Base-by-base conservation (phyloP, 1,140 invertebrate species). In the Adelges cooleyi region DNA sequence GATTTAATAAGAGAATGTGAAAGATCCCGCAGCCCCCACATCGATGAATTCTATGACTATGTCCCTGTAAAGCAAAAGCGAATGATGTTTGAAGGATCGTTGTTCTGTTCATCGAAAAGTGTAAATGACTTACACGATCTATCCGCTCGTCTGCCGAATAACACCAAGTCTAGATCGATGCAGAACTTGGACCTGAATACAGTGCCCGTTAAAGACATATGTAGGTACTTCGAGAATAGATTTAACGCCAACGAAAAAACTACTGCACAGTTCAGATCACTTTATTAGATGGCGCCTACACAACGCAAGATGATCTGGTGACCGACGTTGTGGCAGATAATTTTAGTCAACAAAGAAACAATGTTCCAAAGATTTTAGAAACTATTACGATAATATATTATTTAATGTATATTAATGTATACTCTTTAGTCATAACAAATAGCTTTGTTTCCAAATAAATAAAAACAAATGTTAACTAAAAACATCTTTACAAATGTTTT, bases 81-180 rank as follows among this genome's bases (percentile, higher is more conserved):
- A 1, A 77, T 80, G 1, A 71, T 83, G 6, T 83, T 83, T 68
- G 81, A 83, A 68, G 80, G 80, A 0, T 70, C 82, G 15, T 80
- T 80, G 20, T 73, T 75, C 65, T 70, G 80, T 53, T 77, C 77
- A 3, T 75, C 80, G 10, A 75, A 79, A 20, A 70, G 80, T 6
- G 77, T 77, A 29, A 38, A 53, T 3, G 38, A 48, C 27, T 53
- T 46, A 1, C 22, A 44, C 2, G 5, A 54, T 29, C 10, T 29
- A 50, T 33, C 40, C 2, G 9, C 22, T 53, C 18, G 13, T n/a
- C 23, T 23, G 20, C 1, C 72, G 75, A 18, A 76, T 77, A 36
- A 81, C 77, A 71, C 68, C 1, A 80, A 81, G 4, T 72, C 78
- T n/a, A 82, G 80, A 0, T 71, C 82, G 66, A 80, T 82, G 71